Percentiles rank a stretch among this genome's conserved stretches.
Conservation (phyloP, 2,888 invertebrate genomes). For the Tiliacea citrago region DNA sequence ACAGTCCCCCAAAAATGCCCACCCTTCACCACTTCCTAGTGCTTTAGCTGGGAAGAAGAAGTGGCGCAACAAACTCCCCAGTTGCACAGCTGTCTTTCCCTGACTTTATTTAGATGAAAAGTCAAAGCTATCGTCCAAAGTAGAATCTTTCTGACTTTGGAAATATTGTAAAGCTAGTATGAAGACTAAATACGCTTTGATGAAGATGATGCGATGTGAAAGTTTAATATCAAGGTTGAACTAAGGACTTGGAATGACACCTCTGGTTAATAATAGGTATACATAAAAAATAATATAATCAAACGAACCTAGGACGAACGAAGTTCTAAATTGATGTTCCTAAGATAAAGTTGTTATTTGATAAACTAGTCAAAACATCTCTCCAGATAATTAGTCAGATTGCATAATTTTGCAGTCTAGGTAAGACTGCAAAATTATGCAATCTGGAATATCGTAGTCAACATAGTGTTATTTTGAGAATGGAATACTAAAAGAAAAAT, state of each 20-base stretch:
- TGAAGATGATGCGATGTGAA: background rate
- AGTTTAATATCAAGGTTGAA: background rate
- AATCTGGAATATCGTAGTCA: background rate
- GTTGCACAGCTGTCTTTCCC: background rate
- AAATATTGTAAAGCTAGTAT: background rate
- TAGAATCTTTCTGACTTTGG: background rate
- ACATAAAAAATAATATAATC: background rate
- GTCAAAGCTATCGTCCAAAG: background rate
- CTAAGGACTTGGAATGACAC: background rate
- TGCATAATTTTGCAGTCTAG: background rate
- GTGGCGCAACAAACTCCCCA: no score
- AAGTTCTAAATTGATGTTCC: background rate
- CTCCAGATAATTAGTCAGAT: background rate
- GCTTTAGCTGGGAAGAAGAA: no score
- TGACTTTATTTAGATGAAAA: background rate
- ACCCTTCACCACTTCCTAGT: no score
- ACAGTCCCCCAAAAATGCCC: no score
- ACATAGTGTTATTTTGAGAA: background rate
- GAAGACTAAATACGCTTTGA: background rate
- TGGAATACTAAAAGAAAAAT: background rate
- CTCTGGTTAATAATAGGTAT: background rate
- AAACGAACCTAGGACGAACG: background rate
- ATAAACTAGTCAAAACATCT: constrained; percentile 4
- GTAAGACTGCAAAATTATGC: background rate
- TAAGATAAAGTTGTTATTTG: background rate